Evolutionary conservation across 2,113 vertebrate genomes (phyloP), one percentile per base, ranked within the genome.

Genomic region (Apaloderma vittatum): DNA sequence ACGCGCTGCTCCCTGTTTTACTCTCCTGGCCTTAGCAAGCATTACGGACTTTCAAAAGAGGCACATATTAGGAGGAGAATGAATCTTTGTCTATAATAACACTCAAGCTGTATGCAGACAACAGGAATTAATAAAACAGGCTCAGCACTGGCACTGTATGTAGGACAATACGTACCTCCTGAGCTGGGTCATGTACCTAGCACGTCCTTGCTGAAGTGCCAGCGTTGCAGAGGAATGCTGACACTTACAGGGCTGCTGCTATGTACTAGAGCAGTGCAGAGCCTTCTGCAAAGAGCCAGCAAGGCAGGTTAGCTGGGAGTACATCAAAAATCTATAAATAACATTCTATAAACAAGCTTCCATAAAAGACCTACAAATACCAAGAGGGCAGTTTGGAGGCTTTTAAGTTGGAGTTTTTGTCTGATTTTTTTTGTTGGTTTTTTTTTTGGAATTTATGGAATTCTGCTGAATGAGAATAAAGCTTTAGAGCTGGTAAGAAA

Each of bases 211-310:
- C 67, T 49, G 37, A 95, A 93, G 68, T 86, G 85, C 81, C 90
- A 96, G 7, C 90, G 88, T 59, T 45, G 82, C 67, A 86, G 86
- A 93, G 88, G 94, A 96, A 88, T 74, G 79, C 90, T 94, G 94
- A 86, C 92, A 92, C 89, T 88, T 74, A 81, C 67, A 77, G 78
- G 66, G 79, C 75, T 78, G 87, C 80, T 29, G 75, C 79, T 63
- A 30, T 67, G 85, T 83, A 54, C 86, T 86, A 11, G 11, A 66
- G 82, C 27, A 52, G 26, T 37, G 83, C 62, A 80, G 78, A 80
- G 72, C 59, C 59, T 92, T 71, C 85, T 95, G 83, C 75, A 93
- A 88, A 95, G 26, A 91, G 73, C 36, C 72, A 89, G 68, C 27
- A 58, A 71, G 75, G 71, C 78, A 92, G 79, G 86, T 90, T 90